These are phyloP conservation scores for Cephus pygmeus DNA, from an alignment of 2,888 invertebrate species.

Conservation along the genomic window DNA sequence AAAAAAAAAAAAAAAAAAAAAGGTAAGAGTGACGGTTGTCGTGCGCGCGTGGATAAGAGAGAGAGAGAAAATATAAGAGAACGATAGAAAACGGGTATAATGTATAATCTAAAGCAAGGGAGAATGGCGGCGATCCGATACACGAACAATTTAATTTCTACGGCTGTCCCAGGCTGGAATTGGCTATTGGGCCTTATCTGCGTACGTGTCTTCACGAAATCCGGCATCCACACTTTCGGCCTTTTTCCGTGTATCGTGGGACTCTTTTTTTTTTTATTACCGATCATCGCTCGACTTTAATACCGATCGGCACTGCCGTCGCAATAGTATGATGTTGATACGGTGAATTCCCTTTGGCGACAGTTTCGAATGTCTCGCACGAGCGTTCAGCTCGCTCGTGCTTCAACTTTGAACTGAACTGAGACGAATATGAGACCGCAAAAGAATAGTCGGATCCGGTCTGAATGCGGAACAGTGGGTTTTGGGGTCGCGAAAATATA, in stretches of 20 bases:
- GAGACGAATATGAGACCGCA: neutral
- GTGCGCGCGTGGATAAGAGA: too few relatives aligned
- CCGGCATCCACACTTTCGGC: neutral
- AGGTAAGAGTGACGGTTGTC: neutral
- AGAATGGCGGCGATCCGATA: neutral
- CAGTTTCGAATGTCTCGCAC: conserved; percentile 1
- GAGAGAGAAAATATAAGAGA: too few relatives aligned
- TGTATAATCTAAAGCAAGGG: too few relatives aligned
- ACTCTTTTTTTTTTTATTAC: neutral
- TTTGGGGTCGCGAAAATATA: neutral
- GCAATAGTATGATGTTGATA: neutral
- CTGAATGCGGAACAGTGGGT: conserved; percentile 6
- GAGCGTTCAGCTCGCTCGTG: conserved; percentile 7
- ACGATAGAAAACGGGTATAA: too few relatives aligned
- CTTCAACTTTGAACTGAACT: conserved; percentile 4
- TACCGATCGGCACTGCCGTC: neutral
- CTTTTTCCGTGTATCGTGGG: neutral
- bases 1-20: neutral
- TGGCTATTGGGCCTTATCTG: neutral
- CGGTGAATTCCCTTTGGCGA: too few relatives aligned
- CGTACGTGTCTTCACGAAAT: neutral
- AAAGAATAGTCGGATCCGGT: neutral
- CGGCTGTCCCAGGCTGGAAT: neutral
- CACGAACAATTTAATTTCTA: conserved; percentile 6
- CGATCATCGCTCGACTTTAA: neutral